These are phyloP conservation scores for Ciona savignyi DNA, from an alignment of 23 tunicate genomes.

Conservation along the genomic window DNA sequence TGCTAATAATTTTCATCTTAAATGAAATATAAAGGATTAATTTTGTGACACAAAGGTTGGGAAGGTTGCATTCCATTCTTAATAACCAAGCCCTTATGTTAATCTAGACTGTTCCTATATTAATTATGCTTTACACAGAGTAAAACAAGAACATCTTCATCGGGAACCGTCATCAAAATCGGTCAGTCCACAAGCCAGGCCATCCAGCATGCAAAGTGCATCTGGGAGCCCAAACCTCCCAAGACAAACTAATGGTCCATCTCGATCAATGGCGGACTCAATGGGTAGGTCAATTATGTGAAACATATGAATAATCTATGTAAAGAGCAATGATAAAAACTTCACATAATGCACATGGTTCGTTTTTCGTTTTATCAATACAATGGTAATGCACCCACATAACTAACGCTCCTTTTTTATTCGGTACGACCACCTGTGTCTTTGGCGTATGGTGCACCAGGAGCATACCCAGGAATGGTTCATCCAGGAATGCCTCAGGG, in stretches of 20 bases:
- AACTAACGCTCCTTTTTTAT: background rate
- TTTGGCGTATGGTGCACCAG: slow-evolving; percentile 11
- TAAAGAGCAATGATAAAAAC: too few relatives aligned
- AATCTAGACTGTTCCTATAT: too few relatives aligned
- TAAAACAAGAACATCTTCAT: background rate
- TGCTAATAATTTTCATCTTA: background rate
- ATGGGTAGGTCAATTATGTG: slow-evolving; percentile 45
- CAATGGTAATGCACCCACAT: background rate
- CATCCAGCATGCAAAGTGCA: slow-evolving; percentile 64
- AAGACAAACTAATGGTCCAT: slow-evolving; percentile 21
- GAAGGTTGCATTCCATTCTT: too few relatives aligned
- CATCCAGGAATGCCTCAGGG: slow-evolving; percentile 40
- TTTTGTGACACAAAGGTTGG: too few relatives aligned
- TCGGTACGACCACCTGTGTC: slow-evolving; percentile 44
- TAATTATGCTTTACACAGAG: too few relatives aligned
- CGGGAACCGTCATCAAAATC: slow-evolving; percentile 45
- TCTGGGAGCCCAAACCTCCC: slow-evolving; percentile 65
- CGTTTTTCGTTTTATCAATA: background rate
- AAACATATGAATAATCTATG: too few relatives aligned
- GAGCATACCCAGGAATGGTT: slow-evolving; percentile 45
- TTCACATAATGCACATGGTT: background rate
- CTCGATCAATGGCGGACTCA: slow-evolving; percentile 28
- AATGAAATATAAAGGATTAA: too few relatives aligned
- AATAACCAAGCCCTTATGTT: too few relatives aligned
- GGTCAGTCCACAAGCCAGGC: slow-evolving; percentile 66